Evolutionary conservation across 2,888 invertebrate genomes (phyloP).

Genomic region (Bhutanitis thaidina): DNA sequence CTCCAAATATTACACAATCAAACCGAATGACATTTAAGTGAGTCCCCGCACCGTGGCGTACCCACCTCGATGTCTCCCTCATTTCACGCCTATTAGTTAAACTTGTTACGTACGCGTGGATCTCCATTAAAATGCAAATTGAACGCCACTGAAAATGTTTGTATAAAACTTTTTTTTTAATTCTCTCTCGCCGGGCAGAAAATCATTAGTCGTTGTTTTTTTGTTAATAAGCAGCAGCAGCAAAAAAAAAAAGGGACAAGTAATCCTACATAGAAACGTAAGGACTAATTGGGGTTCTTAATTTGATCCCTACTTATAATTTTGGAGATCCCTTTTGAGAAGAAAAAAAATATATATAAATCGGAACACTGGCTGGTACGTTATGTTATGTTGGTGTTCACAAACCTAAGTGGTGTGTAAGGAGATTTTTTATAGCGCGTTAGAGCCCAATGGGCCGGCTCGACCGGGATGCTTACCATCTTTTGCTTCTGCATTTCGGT

Average conservation of each 20-base stretch:
- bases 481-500: too few relatives aligned
- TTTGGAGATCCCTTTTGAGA: background rate
- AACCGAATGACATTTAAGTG: constrained; percentile 14
- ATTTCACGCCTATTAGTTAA: constrained; percentile 75
- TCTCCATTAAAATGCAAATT: constrained; percentile 80
- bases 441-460: too few relatives aligned
- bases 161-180: constrained; percentile 52
- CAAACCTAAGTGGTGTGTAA: too few relatives aligned
- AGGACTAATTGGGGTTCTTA: background rate
- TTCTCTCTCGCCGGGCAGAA: constrained; percentile 24
- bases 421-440: too few relatives aligned
- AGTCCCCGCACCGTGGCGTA: constrained; percentile 5
- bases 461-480: too few relatives aligned
- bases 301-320: background rate
- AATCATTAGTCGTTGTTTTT: constrained; percentile 8
- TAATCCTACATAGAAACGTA: background rate
- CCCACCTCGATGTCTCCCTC: constrained; percentile 41
- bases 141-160: constrained; percentile 67
- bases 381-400: too few relatives aligned
- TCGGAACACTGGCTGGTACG: too few relatives aligned
- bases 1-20: constrained; percentile 10
- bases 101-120: constrained; percentile 75
- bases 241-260: background rate
- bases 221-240: constrained; percentile 11
- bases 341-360: too few relatives aligned